Conservation (phyloP, 35 echinoderm and acorn worm species). For the Diadema setosum region DNA sequence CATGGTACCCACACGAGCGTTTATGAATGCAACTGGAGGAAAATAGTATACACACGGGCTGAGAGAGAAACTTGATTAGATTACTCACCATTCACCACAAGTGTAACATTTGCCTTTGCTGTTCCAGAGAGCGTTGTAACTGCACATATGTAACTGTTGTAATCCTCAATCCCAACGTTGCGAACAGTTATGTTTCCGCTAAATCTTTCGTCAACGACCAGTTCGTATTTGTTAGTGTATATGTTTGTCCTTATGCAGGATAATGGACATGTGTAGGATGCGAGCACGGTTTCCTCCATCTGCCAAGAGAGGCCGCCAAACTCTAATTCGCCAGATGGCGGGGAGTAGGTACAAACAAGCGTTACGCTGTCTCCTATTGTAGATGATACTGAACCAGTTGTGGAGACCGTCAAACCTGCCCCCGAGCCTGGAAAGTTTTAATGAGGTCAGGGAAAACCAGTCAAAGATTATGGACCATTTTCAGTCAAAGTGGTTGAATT, state of each 20-base stretch:
- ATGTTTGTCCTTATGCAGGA: neutral
- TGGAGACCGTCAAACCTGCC: neutral
- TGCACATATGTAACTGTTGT: neutral
- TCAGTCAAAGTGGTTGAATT: no score
- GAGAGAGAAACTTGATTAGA: neutral
- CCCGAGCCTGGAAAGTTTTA: neutral
- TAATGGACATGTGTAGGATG: neutral
- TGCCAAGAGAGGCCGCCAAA: neutral
- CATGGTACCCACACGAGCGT: neutral
- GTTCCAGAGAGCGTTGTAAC: neutral
- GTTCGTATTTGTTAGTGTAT: neutral
- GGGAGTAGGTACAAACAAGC: neutral
- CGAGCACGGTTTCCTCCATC: neutral
- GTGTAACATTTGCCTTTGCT: neutral
- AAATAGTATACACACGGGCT: neutral
- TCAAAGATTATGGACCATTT: no score
- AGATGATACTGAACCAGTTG: neutral
- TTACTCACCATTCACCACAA: conserved; percentile 3
- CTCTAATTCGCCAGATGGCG: neutral
- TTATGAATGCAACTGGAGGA: neutral
- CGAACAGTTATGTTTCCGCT: neutral
- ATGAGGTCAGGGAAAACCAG: neutral
- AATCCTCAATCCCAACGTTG: neutral
- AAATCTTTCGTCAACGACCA: neutral
- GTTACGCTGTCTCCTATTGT: neutral